A percentile compares a stretch with the other conserved stretches of the same genome.
Evolutionary conservation across 2,888 invertebrate genomes (phyloP).

Genomic region (Onthophagus sagittarius): DNA sequence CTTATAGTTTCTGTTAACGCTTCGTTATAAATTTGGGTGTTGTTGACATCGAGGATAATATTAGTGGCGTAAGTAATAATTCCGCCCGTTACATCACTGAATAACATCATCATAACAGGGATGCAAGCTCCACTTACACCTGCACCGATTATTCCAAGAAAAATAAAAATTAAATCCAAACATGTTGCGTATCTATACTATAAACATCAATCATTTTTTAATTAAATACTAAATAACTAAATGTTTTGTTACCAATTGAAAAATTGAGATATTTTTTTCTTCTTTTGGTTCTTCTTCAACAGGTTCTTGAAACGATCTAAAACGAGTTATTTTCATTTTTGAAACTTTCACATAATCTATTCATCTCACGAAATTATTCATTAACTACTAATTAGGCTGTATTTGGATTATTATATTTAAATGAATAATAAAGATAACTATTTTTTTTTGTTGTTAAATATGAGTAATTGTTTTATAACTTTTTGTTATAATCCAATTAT

Average conservation of each 20-base stretch:
- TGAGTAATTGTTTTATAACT: background rate
- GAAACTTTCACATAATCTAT: too few species aligned
- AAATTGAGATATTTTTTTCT: constrained; percentile 16
- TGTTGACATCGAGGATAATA: constrained; percentile 15
- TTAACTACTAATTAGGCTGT: background rate
- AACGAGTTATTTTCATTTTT: background rate
- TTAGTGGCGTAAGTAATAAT: constrained; percentile 52
- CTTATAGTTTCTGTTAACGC: constrained; percentile 50
- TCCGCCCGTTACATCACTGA: constrained; percentile 59
- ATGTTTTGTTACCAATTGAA: constrained; percentile 13
- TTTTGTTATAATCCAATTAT: background rate
- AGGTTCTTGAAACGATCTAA: constrained; percentile 13
- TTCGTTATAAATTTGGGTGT: constrained; percentile 37
- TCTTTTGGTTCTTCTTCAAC: constrained; percentile 7
- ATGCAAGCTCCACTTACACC: constrained; percentile 58
- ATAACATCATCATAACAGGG: constrained; percentile 63
- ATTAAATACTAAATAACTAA: background rate
- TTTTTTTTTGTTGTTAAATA: too few species aligned
- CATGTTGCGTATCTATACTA: constrained; percentile 64
- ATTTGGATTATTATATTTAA: too few species aligned
- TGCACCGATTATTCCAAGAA: constrained; percentile 55
- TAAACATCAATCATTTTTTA: background rate
- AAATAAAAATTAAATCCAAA: constrained; percentile 56
- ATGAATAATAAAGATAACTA: too few species aligned
- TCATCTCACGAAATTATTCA: background rate